Conservation (phyloP, 2,797 vertebrate genomes). For the Halcyon leucocephala region DNA sequence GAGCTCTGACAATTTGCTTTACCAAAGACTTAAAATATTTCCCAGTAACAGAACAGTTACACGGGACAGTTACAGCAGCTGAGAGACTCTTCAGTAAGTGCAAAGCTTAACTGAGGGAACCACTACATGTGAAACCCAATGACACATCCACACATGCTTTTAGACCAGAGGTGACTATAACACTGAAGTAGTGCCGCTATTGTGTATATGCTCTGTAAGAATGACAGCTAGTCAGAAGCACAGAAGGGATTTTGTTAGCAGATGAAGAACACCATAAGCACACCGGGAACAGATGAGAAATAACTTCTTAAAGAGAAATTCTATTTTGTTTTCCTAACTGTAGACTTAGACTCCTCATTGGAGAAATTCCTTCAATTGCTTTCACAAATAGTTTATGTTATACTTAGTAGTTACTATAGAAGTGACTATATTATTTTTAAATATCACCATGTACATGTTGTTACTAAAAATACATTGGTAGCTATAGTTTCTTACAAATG, state of each 20-base stretch:
- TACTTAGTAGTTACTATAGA: not conserved
- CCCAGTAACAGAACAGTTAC: not conserved
- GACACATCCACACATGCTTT: not conserved
- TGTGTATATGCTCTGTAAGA: not conserved
- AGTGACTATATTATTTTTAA: not conserved
- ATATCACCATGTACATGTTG: not conserved
- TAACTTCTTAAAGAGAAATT: not conserved
- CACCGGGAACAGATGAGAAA: not conserved
- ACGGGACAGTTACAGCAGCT: not conserved
- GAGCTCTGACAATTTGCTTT: not conserved
- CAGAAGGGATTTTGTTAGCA: not conserved
- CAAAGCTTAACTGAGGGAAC: not conserved
- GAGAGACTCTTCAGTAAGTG: not conserved
- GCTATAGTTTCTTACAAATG: not conserved
- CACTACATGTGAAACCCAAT: not conserved
- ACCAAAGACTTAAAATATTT: not conserved
- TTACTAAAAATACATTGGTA: not conserved
- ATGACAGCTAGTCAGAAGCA: not conserved
- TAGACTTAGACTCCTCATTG: not conserved
- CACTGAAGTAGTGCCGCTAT: rapidly evolving
- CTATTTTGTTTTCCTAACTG: not conserved
- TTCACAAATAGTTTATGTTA: not conserved
- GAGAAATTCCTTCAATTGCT: not conserved
- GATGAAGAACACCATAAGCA: not conserved
- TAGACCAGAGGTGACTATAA: not conserved